Conservation (phyloP, 2,888 invertebrate genomes). For the Mycalesis mineus region DNA sequence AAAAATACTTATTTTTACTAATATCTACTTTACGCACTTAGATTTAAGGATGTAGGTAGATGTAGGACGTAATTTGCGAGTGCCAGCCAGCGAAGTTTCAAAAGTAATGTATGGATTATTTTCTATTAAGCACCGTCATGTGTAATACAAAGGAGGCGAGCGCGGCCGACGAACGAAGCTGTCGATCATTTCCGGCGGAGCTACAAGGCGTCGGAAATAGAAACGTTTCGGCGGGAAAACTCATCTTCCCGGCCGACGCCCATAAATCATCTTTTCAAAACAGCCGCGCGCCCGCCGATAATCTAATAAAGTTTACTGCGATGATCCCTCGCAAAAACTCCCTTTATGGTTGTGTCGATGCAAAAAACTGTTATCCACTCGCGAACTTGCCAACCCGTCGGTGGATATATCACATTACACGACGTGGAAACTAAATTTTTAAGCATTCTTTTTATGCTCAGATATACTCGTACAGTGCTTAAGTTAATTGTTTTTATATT, state of each 20-base stretch:
- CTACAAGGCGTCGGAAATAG: slow-evolving; percentile 12
- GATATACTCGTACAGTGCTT: too few relatives aligned
- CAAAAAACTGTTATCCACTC: slow-evolving; percentile 21
- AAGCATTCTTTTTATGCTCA: neutral
- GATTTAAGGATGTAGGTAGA: too few relatives aligned
- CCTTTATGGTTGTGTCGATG: slow-evolving; percentile 29
- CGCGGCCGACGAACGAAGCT: slow-evolving; percentile 3
- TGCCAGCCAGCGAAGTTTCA: neutral
- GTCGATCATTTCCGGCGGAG: slow-evolving; percentile 3
- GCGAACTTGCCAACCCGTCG: slow-evolving; percentile 10
- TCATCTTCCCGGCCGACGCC: slow-evolving; percentile 22
- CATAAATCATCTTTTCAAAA: slow-evolving; percentile 36
- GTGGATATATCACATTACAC: neutral
- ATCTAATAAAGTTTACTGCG: slow-evolving; percentile 34
- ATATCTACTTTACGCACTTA: too few relatives aligned
- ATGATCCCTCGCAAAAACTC: slow-evolving; percentile 30
- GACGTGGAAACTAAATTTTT: neutral
- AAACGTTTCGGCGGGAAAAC: slow-evolving; percentile 19
- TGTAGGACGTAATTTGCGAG: too few relatives aligned
- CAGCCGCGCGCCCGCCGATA: slow-evolving; percentile 29
- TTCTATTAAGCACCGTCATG: neutral
- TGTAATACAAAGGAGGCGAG: neutral
- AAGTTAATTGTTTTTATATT: too few relatives aligned
- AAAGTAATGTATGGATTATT: neutral
- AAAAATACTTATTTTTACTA: too few relatives aligned